Conservation (phyloP, 2,797 vertebrate species). For the Selene dorsalis region DNA sequence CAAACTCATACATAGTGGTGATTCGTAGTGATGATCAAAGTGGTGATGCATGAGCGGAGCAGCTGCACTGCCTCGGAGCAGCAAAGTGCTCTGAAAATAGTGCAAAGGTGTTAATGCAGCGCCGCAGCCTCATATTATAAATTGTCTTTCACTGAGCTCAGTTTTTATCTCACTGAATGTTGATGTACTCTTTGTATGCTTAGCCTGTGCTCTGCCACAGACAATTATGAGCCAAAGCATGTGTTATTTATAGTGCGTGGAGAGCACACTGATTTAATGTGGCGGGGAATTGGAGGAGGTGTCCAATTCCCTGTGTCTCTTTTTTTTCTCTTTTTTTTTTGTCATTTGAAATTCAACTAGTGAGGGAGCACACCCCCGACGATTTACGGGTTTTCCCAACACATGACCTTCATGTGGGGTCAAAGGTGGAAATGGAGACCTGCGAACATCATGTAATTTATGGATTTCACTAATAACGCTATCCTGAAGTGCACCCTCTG, state of each 20-base stretch:
- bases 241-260: constrained; percentile 69
- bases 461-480: constrained; percentile 54
- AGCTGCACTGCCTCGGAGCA: constrained; percentile 48
- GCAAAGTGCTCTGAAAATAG: constrained; percentile 63
- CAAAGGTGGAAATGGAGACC: constrained; percentile 40
- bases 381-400: constrained; percentile 49
- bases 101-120: constrained; percentile 61
- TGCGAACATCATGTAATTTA: constrained; percentile 56
- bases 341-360: constrained; percentile 57
- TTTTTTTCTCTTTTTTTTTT: constrained; percentile 39
- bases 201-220: constrained; percentile 39
- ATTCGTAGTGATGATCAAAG: constrained; percentile 36
- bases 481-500: constrained; percentile 31
- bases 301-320: too few relatives aligned
- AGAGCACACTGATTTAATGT: constrained; percentile 51
- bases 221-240: constrained; percentile 61
- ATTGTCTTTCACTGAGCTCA: constrained; percentile 33
- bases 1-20: constrained; percentile 27
- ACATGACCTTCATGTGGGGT: constrained; percentile 58
- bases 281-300: constrained; percentile 13
- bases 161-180: constrained; percentile 52
- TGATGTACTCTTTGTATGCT: constrained; percentile 60
- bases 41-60: constrained; percentile 40
- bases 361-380: constrained; percentile 24
- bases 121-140: constrained; percentile 35